Conservation (phyloP, 2,888 invertebrate species). For the Pecten maximus region DNA sequence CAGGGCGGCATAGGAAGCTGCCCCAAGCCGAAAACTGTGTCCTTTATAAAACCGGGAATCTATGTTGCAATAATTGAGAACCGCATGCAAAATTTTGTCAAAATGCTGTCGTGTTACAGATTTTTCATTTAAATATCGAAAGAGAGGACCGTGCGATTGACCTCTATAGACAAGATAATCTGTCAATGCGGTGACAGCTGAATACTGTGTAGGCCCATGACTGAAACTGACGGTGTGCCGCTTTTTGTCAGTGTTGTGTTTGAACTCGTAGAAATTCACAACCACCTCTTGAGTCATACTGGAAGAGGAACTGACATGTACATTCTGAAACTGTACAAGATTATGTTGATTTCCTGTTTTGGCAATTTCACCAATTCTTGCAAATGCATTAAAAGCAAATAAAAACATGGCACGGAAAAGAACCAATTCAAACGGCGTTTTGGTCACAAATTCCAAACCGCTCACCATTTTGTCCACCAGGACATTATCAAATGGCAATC, state of each 20-base stretch:
- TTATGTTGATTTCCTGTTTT: too few relatives aligned
- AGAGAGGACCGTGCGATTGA: neutral
- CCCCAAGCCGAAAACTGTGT: slow-evolving; percentile 46
- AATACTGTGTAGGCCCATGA: too few relatives aligned
- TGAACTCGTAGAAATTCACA: too few relatives aligned
- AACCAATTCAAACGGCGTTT: neutral
- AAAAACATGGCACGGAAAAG: too few relatives aligned
- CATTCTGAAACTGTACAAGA: too few relatives aligned
- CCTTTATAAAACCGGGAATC: slow-evolving; percentile 41
- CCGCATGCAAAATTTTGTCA: slow-evolving; percentile 21
- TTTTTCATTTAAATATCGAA: neutral
- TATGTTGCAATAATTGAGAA: slow-evolving; percentile 34
- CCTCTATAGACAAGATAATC: neutral
- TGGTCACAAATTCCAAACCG: neutral
- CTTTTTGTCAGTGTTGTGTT: too few relatives aligned
- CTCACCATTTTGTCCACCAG: neutral
- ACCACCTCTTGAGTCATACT: too few relatives aligned
- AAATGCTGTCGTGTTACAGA: neutral
- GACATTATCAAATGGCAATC: neutral
- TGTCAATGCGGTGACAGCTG: neutral
- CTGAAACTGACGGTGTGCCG: too few relatives aligned
- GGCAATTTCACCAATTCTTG: too few relatives aligned
- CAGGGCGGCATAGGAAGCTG: slow-evolving; percentile 26
- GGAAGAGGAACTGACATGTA: too few relatives aligned
- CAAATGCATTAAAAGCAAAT: too few relatives aligned